Evolutionary conservation across 2,113 vertebrate genomes (phyloP).

Genomic region (Zosterops pallidus): DNA sequence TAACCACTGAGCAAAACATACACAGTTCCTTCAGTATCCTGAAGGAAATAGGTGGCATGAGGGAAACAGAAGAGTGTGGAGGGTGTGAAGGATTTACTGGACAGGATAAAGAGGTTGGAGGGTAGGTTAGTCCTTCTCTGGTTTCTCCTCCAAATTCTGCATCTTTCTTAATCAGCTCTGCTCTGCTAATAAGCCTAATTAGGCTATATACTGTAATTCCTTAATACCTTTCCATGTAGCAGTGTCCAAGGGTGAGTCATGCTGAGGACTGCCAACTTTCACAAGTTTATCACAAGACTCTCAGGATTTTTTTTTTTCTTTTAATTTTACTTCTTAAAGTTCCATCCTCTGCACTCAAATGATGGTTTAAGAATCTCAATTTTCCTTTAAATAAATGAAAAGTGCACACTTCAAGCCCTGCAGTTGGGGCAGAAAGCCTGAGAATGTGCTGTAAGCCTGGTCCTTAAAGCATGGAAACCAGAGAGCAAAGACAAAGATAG

Average conservation of each 20-base stretch:
- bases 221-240: neutral
- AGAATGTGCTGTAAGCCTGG: neutral
- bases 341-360: neutral
- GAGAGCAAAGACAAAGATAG: neutral
- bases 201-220: neutral
- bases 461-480: neutral
- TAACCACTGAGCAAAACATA: neutral
- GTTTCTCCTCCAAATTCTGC: neutral
- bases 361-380: neutral
- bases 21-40: neutral
- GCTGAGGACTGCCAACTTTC: slow-evolving; percentile 18
- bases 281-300: slow-evolving; percentile 22
- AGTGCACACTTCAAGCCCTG: neutral
- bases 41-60: neutral
- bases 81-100: accelerated
- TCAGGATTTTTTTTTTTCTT: neutral
- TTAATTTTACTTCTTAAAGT: neutral
- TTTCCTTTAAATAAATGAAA: slow-evolving; percentile 15
- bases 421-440: neutral
- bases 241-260: neutral
- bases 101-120: neutral
- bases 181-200: neutral
- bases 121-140: neutral
- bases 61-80: neutral
- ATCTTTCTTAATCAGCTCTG: neutral